phyloP scores from a whole-genome alignment of 2,888 invertebrate genomes.

The Archips xylosteana region DNA sequence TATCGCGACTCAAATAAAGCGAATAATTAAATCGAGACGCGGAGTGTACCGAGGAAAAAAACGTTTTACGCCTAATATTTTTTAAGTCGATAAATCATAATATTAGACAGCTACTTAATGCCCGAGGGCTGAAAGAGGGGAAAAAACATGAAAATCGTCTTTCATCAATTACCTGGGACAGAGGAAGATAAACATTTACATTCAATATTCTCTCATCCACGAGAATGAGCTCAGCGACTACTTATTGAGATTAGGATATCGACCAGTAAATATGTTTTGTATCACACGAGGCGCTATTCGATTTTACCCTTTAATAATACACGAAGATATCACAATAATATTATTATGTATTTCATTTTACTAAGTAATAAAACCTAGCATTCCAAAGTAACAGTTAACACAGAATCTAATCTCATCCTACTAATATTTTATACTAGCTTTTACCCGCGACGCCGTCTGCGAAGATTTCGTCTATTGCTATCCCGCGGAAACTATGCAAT shows the following conservation, averaged over 20 bases:
- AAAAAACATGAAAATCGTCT: slow-evolving; percentile 63
- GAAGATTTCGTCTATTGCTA: too few relatives aligned
- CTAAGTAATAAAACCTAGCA: background rate
- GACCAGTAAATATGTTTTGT: slow-evolving; percentile 21
- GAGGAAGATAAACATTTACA: slow-evolving; percentile 56
- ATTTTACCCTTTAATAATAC: background rate
- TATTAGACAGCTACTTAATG: slow-evolving; percentile 65
- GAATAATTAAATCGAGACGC: slow-evolving; percentile 44
- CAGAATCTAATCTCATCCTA: background rate
- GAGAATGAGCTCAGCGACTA: slow-evolving; percentile 48
- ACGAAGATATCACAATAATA: background rate
- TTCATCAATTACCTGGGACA: slow-evolving; percentile 66
- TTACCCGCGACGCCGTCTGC: too few relatives aligned
- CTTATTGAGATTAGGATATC: slow-evolving; percentile 48
- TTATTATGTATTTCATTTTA: background rate
- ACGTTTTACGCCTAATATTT: slow-evolving; percentile 51
- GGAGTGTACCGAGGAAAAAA: slow-evolving; percentile 45
- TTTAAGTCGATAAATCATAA: slow-evolving; percentile 74
- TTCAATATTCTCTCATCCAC: slow-evolving; percentile 56
- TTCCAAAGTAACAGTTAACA: background rate
- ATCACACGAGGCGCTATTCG: background rate
- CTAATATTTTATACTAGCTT: too few relatives aligned
- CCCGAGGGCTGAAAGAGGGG: slow-evolving; percentile 59
- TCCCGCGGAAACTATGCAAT: too few relatives aligned
- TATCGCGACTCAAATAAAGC: slow-evolving; percentile 33